These are phyloP conservation scores for Cladorhizidae sp. DNA, from an alignment of 37 sponge, comb jelly and placozoan genomes.

Conservation along the genomic window DNA sequence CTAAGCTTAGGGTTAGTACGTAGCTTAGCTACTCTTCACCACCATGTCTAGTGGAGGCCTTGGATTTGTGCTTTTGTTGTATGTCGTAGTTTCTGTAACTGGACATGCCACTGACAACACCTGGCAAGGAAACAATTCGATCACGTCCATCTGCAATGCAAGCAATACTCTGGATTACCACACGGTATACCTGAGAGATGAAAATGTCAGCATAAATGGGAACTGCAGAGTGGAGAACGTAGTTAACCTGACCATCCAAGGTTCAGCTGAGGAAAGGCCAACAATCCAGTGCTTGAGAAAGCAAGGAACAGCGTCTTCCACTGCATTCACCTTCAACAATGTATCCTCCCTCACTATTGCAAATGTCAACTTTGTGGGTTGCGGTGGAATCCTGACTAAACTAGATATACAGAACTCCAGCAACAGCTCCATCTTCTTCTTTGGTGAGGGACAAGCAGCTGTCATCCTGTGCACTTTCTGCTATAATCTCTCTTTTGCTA, in stretches of 20 bases:
- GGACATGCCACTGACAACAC: neutral
- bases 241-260: neutral
- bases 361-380: constrained; percentile 17
- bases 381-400: constrained; percentile 9
- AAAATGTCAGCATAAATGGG: neutral
- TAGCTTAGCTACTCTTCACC: too few species aligned
- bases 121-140: too few species aligned
- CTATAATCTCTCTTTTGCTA: neutral
- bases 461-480: constrained; percentile 12
- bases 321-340: constrained; percentile 26
- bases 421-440: neutral
- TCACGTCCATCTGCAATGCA: neutral
- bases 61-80: too few species aligned
- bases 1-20: too few species aligned
- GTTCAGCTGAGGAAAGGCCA: neutral
- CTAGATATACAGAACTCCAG: neutral
- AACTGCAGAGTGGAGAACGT: neutral
- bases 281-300: constrained; percentile 1
- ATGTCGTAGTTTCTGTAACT: too few species aligned
- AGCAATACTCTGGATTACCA: neutral
- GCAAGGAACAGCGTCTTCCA: neutral
- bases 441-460: neutral
- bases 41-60: too few species aligned
- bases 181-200: neutral
- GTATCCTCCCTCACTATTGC: neutral